phyloP scores from a whole-genome alignment of 2,888 invertebrate genomes.

The Sepioteuthis lessoniana region DNA sequence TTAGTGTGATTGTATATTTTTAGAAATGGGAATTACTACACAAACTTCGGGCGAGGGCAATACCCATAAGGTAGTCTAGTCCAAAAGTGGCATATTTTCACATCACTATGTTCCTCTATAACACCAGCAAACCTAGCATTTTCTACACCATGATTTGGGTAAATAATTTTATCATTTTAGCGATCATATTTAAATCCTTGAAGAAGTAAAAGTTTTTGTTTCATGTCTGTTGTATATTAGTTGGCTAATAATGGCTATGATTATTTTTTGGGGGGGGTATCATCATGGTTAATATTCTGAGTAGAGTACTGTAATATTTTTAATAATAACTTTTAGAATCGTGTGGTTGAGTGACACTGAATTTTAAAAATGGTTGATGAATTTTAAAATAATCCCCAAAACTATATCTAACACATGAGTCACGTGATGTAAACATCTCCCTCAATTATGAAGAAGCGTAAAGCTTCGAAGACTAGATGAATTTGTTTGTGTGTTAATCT shows the following conservation, averaged over 20 bases:
- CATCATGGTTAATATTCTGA: background rate
- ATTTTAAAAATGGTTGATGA: background rate
- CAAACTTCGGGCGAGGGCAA: background rate
- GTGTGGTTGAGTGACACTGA: background rate
- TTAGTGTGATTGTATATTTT: background rate
- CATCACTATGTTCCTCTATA: background rate
- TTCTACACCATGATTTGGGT: background rate
- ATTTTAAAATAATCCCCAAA: background rate
- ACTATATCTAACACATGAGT: background rate
- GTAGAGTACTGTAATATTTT: background rate
- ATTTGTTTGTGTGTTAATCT: no score
- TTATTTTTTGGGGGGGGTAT: no score
- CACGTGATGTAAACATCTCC: constrained; percentile 33
- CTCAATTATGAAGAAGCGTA: background rate
- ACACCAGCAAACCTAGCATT: background rate
- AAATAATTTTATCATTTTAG: background rate
- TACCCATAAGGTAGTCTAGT: background rate
- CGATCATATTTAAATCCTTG: background rate
- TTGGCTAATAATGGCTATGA: background rate
- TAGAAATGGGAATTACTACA: constrained; percentile 23
- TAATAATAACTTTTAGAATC: background rate
- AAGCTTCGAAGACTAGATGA: background rate
- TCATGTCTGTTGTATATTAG: background rate
- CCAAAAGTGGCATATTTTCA: background rate
- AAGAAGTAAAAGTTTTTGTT: no score